These are phyloP conservation scores for Polyergus mexicanus DNA, from an alignment of 1,140 invertebrate genomes.

Conservation along the genomic window DNA sequence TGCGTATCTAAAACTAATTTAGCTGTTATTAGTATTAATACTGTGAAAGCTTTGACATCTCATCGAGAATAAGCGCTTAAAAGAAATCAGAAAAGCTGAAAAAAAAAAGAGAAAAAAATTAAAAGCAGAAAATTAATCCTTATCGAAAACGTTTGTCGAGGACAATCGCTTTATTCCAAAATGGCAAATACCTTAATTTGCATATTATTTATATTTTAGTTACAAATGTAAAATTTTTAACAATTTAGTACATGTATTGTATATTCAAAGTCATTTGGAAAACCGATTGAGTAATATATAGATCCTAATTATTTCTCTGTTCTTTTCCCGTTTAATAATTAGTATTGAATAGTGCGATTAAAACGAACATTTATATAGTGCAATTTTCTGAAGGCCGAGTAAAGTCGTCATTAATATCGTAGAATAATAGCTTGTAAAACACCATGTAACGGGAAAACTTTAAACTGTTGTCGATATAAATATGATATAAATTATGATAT, in stretches of 20 bases:
- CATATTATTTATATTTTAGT: background rate
- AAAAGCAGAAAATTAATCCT: background rate
- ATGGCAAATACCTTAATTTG: background rate
- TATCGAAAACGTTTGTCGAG: background rate
- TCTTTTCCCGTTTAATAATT: background rate
- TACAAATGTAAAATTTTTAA: background rate
- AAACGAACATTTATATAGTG: background rate
- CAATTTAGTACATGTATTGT: background rate
- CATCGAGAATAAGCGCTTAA: background rate
- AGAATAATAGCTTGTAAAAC: background rate
- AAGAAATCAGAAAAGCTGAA: background rate
- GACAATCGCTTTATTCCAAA: background rate
- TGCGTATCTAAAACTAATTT: background rate
- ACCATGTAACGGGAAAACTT: slow-evolving; percentile 17
- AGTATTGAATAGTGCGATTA: background rate
- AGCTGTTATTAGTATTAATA: background rate
- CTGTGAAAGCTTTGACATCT: background rate
- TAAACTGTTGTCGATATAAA: background rate
- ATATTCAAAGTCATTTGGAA: background rate
- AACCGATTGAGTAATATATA: background rate
- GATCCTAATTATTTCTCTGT: background rate
- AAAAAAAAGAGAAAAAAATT: background rate
- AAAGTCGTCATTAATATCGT: slow-evolving; percentile 1
- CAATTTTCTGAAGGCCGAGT: background rate
- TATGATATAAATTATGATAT: no score